Conservation (phyloP, 1,140 invertebrate species). For the Charaxes varanes region DNA sequence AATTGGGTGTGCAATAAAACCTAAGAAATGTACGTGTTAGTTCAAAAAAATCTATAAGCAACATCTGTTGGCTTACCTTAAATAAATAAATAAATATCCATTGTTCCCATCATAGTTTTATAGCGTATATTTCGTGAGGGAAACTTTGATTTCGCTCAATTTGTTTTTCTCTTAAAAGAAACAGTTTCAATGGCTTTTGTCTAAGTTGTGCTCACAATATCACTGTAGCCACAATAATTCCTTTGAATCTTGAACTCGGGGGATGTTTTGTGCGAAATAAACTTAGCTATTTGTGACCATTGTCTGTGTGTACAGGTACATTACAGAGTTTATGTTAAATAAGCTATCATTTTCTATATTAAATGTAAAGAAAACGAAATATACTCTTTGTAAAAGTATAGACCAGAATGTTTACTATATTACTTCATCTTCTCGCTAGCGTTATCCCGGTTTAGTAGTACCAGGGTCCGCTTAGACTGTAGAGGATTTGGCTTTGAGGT, state of each 20-base stretch:
- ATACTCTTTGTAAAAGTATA: no score
- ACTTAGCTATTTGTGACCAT: slow-evolving; percentile 2
- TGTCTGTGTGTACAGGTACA: not conserved
- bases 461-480: no score
- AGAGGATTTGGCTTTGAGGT: no score
- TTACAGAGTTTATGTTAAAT: slow-evolving; percentile 4
- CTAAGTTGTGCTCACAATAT: slow-evolving; percentile 7
- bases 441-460: no score
- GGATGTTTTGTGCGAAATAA: slow-evolving; percentile 5
- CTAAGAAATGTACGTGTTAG: no score
- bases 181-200: not conserved
- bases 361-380: no score
- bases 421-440: no score
- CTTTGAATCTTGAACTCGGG: slow-evolving; percentile 4
- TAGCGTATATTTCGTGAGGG: not conserved
- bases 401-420: no score
- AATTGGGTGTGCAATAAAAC: no score
- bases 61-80: no score
- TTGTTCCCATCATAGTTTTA: not conserved
- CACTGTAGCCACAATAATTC: slow-evolving; percentile 6
- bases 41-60: no score
- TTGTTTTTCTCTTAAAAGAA: slow-evolving; percentile 5
- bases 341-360: no score
- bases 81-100: not conserved
- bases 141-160: not conserved